A percentile compares a stretch with the other conserved stretches of the same genome.
Conservation (phyloP, 2,888 invertebrate species). For the Pterostichus madidus region DNA sequence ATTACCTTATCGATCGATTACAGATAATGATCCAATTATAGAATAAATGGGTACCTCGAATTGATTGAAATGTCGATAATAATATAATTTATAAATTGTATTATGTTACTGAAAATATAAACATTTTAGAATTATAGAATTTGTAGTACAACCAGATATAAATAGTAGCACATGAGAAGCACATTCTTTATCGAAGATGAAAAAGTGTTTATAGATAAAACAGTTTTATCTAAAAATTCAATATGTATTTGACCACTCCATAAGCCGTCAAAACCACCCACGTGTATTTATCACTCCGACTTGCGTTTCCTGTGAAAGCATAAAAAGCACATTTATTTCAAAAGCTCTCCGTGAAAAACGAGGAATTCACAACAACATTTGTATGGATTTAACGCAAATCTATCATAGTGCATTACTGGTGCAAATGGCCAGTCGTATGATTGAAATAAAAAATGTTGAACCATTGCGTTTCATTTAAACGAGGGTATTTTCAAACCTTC, state of each 20-base stretch:
- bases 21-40: no score
- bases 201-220: conserved; percentile 19
- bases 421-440: conserved; percentile 26
- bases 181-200: conserved; percentile 43
- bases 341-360: conserved; percentile 13
- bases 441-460: conserved; percentile 36
- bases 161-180: conserved; percentile 50
- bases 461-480: conserved; percentile 35
- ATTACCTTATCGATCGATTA: no score
- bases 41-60: no score
- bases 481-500: conserved; percentile 5
- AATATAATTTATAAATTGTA: background rate
- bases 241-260: conserved; percentile 58
- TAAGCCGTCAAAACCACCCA: conserved; percentile 60
- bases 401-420: conserved; percentile 41
- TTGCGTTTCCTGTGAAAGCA: conserved; percentile 57
- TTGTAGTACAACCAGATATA: conserved; percentile 49
- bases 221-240: conserved; percentile 55
- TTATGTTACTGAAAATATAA: conserved; percentile 37
- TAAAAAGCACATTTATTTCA: conserved; percentile 54
- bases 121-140: conserved; percentile 1
- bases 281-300: conserved; percentile 44
- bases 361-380: background rate
- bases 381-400: conserved; percentile 30
- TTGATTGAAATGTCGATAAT: no score